Evolutionary conservation across 1,140 invertebrate species (phyloP).

Genomic region (Phymastichus coffea): DNA sequence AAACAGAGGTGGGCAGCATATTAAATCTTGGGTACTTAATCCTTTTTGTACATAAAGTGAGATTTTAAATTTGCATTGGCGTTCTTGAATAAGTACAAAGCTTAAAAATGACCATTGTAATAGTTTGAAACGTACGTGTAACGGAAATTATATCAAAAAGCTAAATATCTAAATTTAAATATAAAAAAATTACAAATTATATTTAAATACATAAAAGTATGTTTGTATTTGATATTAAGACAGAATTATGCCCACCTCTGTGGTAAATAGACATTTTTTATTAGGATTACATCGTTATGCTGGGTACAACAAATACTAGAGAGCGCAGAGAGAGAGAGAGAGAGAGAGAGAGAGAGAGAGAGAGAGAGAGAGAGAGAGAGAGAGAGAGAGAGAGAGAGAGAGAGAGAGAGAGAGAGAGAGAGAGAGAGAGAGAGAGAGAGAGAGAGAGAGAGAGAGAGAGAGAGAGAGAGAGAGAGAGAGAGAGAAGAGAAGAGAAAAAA

Average conservation of each 20-base stretch:
- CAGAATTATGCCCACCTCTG: slow-evolving; percentile 25
- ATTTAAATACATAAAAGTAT: slow-evolving; percentile 19
- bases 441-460: no score
- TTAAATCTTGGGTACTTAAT: slow-evolving; percentile 24
- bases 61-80: no score
- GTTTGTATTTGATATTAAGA: slow-evolving; percentile 15
- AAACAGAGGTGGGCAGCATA: slow-evolving; percentile 21
- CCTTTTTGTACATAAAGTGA: slow-evolving; percentile 1
- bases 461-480: no score
- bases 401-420: no score
- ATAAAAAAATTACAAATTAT: slow-evolving; percentile 6
- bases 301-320: slow-evolving; percentile 42
- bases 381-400: no score
- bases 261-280: slow-evolving; percentile 40
- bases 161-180: neutral
- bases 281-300: slow-evolving; percentile 40
- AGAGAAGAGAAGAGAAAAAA: slow-evolving; percentile 32
- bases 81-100: no score
- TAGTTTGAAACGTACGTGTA: slow-evolving; percentile 30
- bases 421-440: no score
- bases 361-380: no score
- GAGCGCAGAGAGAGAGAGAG: no score
- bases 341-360: no score
- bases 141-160: no score
- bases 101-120: slow-evolving; percentile 30